Percentiles rank a stretch among this genome's conserved stretches.
Conservation (phyloP, 2,113 vertebrate species). For the Edolisoma coerulescens region DNA sequence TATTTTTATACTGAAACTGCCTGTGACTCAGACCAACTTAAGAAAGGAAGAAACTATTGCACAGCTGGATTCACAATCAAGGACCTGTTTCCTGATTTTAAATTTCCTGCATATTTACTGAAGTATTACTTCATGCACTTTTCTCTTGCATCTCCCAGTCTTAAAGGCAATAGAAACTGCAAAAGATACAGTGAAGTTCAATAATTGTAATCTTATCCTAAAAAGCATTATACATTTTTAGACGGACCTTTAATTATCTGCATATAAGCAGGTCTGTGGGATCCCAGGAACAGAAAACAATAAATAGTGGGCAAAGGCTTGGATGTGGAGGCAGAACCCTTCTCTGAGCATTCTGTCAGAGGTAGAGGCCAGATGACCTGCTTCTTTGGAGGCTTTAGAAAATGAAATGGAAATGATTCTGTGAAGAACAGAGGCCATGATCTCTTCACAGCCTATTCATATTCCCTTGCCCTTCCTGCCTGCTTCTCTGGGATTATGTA, state of each 20-base stretch:
- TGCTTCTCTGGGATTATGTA: not conserved
- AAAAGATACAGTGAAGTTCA: not conserved
- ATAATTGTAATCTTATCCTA: not conserved
- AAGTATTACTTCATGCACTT: not conserved
- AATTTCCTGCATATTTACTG: slow-evolving; percentile 19
- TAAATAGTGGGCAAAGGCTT: not conserved
- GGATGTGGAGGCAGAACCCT: not conserved
- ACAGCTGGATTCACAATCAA: slow-evolving; percentile 12
- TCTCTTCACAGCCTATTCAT: not conserved
- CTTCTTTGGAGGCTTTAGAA: not conserved
- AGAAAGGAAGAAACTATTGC: slow-evolving; percentile 20
- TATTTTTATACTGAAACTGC: not conserved
- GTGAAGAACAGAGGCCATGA: not conserved
- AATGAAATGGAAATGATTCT: not conserved
- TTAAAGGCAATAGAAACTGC: not conserved
- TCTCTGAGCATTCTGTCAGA: not conserved
- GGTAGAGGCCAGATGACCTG: not conserved
- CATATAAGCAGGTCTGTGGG: not conserved
- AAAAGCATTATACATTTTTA: not conserved
- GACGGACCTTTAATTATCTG: not conserved
- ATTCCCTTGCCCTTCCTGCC: not conserved
- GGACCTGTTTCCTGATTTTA: not conserved
- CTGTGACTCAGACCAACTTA: slow-evolving; percentile 1
- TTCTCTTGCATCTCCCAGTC: not conserved
- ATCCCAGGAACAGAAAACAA: not conserved